phyloP scores from a whole-genome alignment of 2,888 invertebrate species.

The Colletes collaris region DNA sequence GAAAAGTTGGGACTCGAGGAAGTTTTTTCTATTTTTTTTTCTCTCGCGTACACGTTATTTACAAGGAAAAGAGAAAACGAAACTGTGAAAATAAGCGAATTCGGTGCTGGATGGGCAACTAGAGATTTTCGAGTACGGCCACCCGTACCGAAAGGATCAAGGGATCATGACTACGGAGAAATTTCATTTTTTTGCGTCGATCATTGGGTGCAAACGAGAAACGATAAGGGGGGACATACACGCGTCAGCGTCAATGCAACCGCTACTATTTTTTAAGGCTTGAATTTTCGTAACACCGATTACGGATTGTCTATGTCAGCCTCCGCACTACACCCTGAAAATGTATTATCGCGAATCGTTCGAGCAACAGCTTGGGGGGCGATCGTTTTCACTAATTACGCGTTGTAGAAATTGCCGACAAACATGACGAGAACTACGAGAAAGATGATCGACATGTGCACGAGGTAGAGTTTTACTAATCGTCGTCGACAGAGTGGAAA shows the following conservation, averaged over 20 bases:
- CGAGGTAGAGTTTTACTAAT: constrained; percentile 61
- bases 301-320: constrained; percentile 18
- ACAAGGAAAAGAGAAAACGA: constrained; percentile 15
- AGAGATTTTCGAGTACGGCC: too few species aligned
- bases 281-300: not conserved
- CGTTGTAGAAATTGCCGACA: constrained; percentile 34
- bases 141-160: too few species aligned
- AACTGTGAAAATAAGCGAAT: too few species aligned
- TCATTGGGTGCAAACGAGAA: not conserved
- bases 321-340: not conserved
- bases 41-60: constrained; percentile 17
- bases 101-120: too few species aligned
- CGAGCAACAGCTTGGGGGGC: constrained; percentile 42
- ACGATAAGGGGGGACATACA: not conserved
- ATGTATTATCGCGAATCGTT: constrained; percentile 28
- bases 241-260: not conserved
- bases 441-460: constrained; percentile 50
- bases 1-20: not conserved
- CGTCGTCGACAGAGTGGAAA: constrained; percentile 47
- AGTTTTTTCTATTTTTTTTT: not conserved
- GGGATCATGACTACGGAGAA: not conserved
- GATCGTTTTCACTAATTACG: constrained; percentile 20
- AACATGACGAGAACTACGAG: constrained; percentile 35
- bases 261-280: not conserved
- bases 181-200: not conserved